phyloP scores from a whole-genome alignment of 2,888 invertebrate species.

The Ormyrus nitidulus region DNA sequence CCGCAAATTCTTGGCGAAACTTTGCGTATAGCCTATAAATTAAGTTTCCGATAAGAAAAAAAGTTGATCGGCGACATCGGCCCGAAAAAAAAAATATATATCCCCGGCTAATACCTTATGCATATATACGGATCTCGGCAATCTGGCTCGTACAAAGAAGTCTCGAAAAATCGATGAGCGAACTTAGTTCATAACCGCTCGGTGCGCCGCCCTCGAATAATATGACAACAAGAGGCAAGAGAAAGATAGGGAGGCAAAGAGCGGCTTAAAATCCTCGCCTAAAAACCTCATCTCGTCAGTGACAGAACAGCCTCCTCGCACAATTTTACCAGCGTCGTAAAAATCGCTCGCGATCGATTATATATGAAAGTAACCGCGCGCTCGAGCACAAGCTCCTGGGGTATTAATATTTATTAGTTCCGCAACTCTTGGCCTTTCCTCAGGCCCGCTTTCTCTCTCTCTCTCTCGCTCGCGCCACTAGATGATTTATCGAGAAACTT shows the following conservation, averaged over 20 bases:
- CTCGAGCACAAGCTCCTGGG: conserved; percentile 44
- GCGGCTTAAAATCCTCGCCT: neutral
- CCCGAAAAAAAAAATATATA: neutral
- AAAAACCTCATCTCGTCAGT: conserved; percentile 50
- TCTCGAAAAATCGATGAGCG: conserved; percentile 46
- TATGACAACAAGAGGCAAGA: conserved; percentile 24
- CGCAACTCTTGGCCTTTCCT: conserved; percentile 62
- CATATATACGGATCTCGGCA: conserved; percentile 26
- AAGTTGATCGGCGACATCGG: neutral
- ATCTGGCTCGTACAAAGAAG: conserved; percentile 46
- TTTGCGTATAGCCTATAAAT: conserved; percentile 46
- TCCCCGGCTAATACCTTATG: conserved; percentile 12
- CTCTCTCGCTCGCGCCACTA: conserved; percentile 50
- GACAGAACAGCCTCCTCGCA: conserved; percentile 22
- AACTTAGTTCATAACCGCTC: conserved; percentile 52
- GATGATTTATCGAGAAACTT: conserved; percentile 70
- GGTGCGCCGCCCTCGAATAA: conserved; percentile 10
- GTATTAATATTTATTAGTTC: conserved; percentile 71
- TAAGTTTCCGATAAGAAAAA: conserved; percentile 51
- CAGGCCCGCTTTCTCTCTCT: conserved; percentile 28
- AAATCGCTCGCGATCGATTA: conserved; percentile 51
- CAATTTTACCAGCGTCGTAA: conserved; percentile 47
- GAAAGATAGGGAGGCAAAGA: conserved; percentile 1
- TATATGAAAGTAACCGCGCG: conserved; percentile 18
- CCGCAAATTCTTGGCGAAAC: conserved; percentile 47